Percentiles rank a stretch among this genome's conserved stretches.
Conservation (phyloP, 2,888 invertebrate species). For the Drosophila fulvimacula region DNA sequence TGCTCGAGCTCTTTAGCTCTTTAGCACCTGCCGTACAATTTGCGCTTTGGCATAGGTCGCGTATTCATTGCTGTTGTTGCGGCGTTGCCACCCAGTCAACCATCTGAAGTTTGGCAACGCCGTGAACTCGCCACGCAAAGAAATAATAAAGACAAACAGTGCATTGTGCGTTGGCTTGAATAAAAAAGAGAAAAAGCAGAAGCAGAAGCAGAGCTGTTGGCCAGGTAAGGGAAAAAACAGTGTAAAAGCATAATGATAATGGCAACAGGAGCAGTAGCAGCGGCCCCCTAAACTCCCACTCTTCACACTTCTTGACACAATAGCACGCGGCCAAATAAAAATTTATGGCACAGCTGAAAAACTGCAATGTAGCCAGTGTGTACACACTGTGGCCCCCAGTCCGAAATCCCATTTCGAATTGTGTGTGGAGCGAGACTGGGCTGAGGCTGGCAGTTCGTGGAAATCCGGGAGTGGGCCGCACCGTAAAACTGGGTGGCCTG, state of each 20-base stretch:
- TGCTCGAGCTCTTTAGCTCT: conserved; percentile 7
- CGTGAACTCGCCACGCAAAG: conserved; percentile 29
- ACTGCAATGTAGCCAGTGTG: conserved; percentile 62
- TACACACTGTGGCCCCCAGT: conserved; percentile 35
- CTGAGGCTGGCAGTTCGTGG: background rate
- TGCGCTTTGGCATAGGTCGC: conserved; percentile 72
- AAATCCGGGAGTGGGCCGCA: conserved; percentile 13
- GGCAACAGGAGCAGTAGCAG: conserved; percentile 21
- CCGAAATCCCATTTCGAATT: conserved; percentile 29
- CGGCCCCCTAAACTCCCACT: background rate
- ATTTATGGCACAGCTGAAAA: conserved; percentile 77
- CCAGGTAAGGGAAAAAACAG: conserved; percentile 8
- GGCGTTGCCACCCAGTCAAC: conserved; percentile 55
- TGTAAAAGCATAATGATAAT: conserved; percentile 74
- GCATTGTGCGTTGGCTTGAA: conserved; percentile 51
- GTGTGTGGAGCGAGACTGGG: background rate
- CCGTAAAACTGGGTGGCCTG: conserved; percentile 55
- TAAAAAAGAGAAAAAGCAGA: conserved; percentile 4
- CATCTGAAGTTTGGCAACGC: conserved; percentile 68
- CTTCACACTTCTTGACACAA: conserved; percentile 67
- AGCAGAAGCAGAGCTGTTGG: conserved; percentile 5
- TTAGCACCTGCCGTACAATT: conserved; percentile 55
- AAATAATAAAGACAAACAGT: conserved; percentile 77
- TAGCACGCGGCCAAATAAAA: conserved; percentile 74
- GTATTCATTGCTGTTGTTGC: conserved; percentile 18